Evolutionary conservation across 2,797 vertebrate genomes (phyloP).

Genomic region (Sus cebifrons): DNA sequence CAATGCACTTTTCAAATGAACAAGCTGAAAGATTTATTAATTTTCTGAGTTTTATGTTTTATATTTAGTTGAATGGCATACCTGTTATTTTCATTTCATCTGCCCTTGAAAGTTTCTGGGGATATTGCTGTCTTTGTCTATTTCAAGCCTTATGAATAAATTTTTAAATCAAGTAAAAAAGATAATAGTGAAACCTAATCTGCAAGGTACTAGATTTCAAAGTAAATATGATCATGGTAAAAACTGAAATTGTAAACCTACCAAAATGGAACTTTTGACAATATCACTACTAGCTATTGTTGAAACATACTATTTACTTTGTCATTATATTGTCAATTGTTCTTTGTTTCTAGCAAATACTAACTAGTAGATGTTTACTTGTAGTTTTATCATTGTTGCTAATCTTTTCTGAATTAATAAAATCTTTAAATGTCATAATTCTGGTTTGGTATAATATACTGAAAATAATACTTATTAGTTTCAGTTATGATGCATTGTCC

Average conservation of each 20-base stretch:
- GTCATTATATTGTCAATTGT: constrained; percentile 63
- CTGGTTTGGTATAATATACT: constrained; percentile 70
- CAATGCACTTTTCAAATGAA: constrained; percentile 76
- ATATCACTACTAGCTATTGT: constrained; percentile 64
- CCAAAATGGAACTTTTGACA: constrained; percentile 69
- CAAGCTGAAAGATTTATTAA: constrained; percentile 82
- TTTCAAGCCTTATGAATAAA: constrained; percentile 82
- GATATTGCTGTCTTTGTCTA: constrained; percentile 78
- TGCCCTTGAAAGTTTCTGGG: constrained; percentile 73
- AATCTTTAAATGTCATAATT: constrained; percentile 79
- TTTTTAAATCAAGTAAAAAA: constrained; percentile 75
- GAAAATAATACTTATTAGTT: constrained; percentile 70
- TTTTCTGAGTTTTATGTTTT: constrained; percentile 78
- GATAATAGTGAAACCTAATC: constrained; percentile 68
- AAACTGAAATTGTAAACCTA: constrained; percentile 61
- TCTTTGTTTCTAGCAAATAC: constrained; percentile 71
- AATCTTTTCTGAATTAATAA: constrained; percentile 64
- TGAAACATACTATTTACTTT: constrained; percentile 33
- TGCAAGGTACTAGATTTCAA: constrained; percentile 50
- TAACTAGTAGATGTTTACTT: constrained; percentile 78
- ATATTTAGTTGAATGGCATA: constrained; percentile 83
- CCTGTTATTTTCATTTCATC: constrained; percentile 87
- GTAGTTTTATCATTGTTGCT: constrained; percentile 70
- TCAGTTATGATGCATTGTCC: constrained; percentile 44
- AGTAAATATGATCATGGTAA: constrained; percentile 37